Evolutionary conservation across 2,113 vertebrate genomes (phyloP), one percentile per base, ranked within the genome.

Genomic region (Melanotaenia duboulayi): DNA sequence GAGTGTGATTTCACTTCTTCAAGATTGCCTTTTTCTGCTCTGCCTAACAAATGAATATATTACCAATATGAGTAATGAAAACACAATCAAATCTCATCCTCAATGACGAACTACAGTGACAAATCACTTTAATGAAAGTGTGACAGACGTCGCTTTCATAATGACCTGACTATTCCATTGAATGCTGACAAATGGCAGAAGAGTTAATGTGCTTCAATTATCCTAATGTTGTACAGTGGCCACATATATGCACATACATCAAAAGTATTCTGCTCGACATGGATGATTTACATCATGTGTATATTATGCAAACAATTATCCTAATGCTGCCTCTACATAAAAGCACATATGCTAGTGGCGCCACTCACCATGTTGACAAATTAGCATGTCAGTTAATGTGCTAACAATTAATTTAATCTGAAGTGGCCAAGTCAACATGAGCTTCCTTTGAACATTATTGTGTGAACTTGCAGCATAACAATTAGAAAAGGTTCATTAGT

Each of bases 161-260:
- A 89, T 59, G 76, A 85, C 49, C 69, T 48, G 48, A 56, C 19
- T 78, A 65, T 81, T 78, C 71, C 62, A 67, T 1, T 71, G 68
- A 76, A 80, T 62, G 57, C 35, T 83, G 83, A 85, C 65, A 76
- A 87, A 89, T 78, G 49, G 56, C 49, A n/a, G 51, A 76, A 48
- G 58, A 72, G 57, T 46, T 85, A 70, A 88, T 76, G 83, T 37
- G 49, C 62, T 64, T 68, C 51, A 76, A 76, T 81, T 75, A 81
- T 61, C 35, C 22, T 40, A 37, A 61, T 78, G 63, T 57, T 65
- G 65, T 37, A 58, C 73, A 58, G 2, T 4, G 35, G 57, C 51
- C 61, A 52, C 76, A 72, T 65, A 64, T n/a, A 44, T n/a, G 23
- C 22, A 54, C 60, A 80, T 48, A 46, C 10, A 83, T 82, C 59